phyloP scores from a whole-genome alignment of 2,797 vertebrate species.

The Galagoides demidoff region DNA sequence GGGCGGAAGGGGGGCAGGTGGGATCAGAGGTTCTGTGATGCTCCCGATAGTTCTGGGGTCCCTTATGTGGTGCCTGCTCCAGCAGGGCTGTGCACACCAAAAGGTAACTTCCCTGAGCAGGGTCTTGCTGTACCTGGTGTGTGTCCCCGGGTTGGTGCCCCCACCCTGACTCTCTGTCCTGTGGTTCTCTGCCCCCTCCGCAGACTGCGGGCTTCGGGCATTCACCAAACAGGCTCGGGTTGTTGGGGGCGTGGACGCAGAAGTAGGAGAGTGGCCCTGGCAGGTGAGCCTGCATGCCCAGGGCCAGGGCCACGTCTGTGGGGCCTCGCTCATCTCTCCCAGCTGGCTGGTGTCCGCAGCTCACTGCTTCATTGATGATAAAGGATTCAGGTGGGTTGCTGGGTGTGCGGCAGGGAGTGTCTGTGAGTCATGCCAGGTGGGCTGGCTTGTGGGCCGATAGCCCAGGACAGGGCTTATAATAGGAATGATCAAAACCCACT shows the following conservation, averaged over 20 bases:
- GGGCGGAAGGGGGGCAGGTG: background rate
- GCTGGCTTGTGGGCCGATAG: too few species aligned
- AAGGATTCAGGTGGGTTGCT: slow-evolving; percentile 85
- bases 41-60: background rate
- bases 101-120: fast-evolving
- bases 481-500: background rate
- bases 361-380: slow-evolving; percentile 92
- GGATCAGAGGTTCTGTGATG: background rate
- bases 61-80: too few species aligned
- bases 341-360: slow-evolving; percentile 95
- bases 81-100: background rate
- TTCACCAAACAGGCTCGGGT: slow-evolving; percentile 90
- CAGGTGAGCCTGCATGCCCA: slow-evolving; percentile 95
- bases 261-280: slow-evolving; percentile 95
- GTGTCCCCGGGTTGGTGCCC: fast-evolving
- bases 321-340: slow-evolving; percentile 92
- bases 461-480: background rate
- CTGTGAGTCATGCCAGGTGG: background rate
- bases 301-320: slow-evolving; percentile 90
- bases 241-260: slow-evolving; percentile 92
- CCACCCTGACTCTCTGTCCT: background rate
- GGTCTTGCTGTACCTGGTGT: fast-evolving
- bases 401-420: background rate
- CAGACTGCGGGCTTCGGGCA: slow-evolving; percentile 91
- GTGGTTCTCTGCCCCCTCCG: background rate